phyloP scores from a whole-genome alignment of 2,113 vertebrate species.

The Pogonocichla stellata region DNA sequence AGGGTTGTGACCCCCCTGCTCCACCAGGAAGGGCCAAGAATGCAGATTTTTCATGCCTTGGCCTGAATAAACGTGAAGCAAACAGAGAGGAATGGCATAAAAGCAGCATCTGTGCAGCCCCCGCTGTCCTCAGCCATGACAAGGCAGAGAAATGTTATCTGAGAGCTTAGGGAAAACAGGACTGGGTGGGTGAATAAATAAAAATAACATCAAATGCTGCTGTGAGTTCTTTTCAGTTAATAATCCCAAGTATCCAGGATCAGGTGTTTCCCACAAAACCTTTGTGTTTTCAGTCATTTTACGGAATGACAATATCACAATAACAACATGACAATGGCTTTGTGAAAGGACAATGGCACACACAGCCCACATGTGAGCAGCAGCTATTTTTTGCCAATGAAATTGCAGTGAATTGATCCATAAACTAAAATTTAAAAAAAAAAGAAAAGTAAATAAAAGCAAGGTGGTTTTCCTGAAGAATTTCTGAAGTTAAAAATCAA shows the following conservation, averaged over 20 bases:
- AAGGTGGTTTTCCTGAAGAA: neutral
- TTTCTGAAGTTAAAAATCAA: neutral
- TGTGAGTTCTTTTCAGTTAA: neutral
- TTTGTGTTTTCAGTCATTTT: neutral
- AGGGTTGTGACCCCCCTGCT: neutral
- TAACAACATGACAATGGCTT: neutral
- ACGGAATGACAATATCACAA: neutral
- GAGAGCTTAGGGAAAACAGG: neutral
- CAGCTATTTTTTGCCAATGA: neutral
- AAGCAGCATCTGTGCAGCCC: neutral
- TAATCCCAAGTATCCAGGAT: neutral
- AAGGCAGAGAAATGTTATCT: neutral
- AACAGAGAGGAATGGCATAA: neutral
- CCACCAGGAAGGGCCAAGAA: neutral
- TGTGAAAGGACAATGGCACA: neutral
- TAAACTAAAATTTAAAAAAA: neutral
- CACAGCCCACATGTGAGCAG: neutral
- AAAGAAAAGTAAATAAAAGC: neutral
- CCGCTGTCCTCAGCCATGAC: neutral
- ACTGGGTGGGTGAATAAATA: constrained; percentile 19
- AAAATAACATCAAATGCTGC: constrained; percentile 1
- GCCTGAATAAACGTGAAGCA: neutral
- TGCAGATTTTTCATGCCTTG: neutral
- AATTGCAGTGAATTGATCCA: constrained; percentile 10
- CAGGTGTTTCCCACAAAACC: constrained; percentile 24